Evolutionary conservation across 2,797 vertebrate genomes (phyloP).

Genomic region (Parambassis ranga): DNA sequence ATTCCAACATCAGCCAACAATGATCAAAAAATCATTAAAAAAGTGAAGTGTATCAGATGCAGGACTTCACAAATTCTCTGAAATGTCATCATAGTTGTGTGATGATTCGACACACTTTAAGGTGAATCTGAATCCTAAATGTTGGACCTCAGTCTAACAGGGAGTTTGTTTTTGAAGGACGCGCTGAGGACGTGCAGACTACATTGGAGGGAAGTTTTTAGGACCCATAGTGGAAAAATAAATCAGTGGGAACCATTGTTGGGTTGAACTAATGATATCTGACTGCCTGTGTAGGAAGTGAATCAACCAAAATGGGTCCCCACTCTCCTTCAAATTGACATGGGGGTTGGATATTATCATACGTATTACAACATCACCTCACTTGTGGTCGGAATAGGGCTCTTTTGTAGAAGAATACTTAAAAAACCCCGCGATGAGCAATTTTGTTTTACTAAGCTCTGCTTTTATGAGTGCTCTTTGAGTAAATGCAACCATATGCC

Average conservation of each 20-base stretch:
- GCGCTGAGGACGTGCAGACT: neutral
- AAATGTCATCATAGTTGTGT: too few species aligned
- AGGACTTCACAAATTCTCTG: too few species aligned
- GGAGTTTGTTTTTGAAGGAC: slow-evolving; percentile 25
- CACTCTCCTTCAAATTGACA: slow-evolving; percentile 48
- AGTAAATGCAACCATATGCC: slow-evolving; percentile 78
- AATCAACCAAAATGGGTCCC: slow-evolving; percentile 51
- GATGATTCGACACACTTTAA: too few species aligned
- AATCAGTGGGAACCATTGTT: slow-evolving; percentile 35
- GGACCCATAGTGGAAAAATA: slow-evolving; percentile 40
- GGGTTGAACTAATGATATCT: slow-evolving; percentile 58
- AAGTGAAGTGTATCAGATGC: too few species aligned
- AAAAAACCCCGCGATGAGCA: slow-evolving; percentile 63
- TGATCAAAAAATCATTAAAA: too few species aligned
- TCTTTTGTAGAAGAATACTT: slow-evolving; percentile 62
- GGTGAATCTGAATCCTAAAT: neutral
- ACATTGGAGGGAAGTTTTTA: slow-evolving; percentile 24
- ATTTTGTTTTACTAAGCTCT: slow-evolving; percentile 71
- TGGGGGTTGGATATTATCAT: slow-evolving; percentile 61
- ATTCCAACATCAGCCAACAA: too few species aligned
- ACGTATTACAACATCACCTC: slow-evolving; percentile 58
- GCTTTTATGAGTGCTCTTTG: slow-evolving; percentile 65
- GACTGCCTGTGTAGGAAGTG: slow-evolving; percentile 61
- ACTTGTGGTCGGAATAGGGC: slow-evolving; percentile 56
- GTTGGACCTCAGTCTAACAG: neutral